Percentiles rank a stretch among this genome's conserved stretches.
These are phyloP conservation scores for Diaphora mendica DNA, from an alignment of 2,888 invertebrate species.

Conservation along the genomic window DNA sequence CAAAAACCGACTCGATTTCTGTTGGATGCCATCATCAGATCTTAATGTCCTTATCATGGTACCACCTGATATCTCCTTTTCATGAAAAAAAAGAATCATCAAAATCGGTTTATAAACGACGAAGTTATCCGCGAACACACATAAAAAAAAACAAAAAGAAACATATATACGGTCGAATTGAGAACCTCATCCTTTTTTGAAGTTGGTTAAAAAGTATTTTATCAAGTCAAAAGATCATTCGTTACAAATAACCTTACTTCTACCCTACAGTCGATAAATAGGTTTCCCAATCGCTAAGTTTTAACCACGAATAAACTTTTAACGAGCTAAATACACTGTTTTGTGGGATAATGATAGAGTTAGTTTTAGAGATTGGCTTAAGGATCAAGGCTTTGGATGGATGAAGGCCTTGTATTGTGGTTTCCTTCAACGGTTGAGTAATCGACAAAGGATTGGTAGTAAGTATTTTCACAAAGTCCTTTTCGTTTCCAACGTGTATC, in stretches of 20 bases:
- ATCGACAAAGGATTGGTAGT: neutral
- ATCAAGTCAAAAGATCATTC: neutral
- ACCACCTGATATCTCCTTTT: no score
- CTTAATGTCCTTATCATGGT: no score
- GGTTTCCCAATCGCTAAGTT: neutral
- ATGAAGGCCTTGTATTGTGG: constrained; percentile 1
- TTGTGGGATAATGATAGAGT: constrained; percentile 1
- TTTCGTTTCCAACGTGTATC: neutral
- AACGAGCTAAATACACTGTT: constrained; percentile 6
- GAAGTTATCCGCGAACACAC: no score
- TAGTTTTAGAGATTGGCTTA: constrained; percentile 9
- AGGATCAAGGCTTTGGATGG: neutral
- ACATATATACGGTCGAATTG: no score
- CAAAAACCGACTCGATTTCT: no score
- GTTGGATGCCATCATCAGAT: no score
- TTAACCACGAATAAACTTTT: constrained; percentile 2
- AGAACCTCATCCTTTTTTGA: no score
- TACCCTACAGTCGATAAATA: neutral
- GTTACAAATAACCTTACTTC: neutral
- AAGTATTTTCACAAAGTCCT: neutral
- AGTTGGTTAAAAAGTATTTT: neutral
- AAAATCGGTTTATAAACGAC: no score
- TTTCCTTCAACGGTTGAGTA: constrained; percentile 1
- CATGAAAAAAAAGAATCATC: no score
- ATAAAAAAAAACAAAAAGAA: no score